Evolutionary conservation across 2,888 invertebrate genomes (phyloP).

Genomic region (Cerastis rubricosa): DNA sequence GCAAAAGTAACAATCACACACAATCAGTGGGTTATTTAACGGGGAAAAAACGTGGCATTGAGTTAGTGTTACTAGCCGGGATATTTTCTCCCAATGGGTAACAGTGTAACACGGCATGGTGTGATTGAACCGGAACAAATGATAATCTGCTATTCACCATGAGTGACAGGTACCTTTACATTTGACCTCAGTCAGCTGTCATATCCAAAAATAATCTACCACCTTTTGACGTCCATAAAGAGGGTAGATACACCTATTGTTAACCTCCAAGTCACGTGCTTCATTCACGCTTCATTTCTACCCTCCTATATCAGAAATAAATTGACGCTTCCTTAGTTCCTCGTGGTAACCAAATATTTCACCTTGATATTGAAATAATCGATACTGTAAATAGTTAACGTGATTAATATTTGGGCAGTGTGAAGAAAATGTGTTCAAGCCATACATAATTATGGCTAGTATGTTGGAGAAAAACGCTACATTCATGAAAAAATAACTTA

Average conservation of each 20-base stretch:
- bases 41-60: too few species aligned
- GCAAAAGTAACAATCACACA: too few species aligned
- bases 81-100: too few species aligned
- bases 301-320: slow-evolving; percentile 14
- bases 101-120: too few species aligned
- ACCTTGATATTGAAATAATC: slow-evolving; percentile 37
- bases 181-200: slow-evolving; percentile 12
- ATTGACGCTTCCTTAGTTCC: slow-evolving; percentile 20
- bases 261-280: neutral
- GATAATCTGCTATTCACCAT: neutral
- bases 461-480: neutral
- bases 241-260: slow-evolving; percentile 31
- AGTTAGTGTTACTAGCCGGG: too few species aligned
- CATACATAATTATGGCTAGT: neutral
- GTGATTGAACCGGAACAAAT: too few species aligned
- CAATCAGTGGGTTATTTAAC: too few species aligned
- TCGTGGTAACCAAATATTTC: neutral
- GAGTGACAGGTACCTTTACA: neutral
- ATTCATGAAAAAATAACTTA: neutral
- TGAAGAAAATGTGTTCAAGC: neutral
- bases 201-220: slow-evolving; percentile 24
- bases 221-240: neutral
- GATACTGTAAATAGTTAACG: slow-evolving; percentile 30
- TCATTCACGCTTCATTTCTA: slow-evolving; percentile 22
- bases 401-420: neutral